Conservation (phyloP, 2,888 invertebrate genomes). For the Macrostomum cliftonense region DNA sequence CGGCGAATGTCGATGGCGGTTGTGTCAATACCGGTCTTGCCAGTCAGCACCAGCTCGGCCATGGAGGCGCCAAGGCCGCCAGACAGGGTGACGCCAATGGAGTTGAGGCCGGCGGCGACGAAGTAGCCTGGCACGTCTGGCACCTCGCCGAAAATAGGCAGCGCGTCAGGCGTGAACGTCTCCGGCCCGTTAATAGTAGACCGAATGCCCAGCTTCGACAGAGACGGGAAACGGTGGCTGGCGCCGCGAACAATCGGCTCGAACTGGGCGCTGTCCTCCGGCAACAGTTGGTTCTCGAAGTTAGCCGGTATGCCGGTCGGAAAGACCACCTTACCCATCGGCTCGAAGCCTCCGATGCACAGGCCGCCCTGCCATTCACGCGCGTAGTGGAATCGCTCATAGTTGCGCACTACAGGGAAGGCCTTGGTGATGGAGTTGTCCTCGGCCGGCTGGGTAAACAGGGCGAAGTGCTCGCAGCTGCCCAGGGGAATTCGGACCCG, state of each 20-base stretch:
- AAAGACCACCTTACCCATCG: slow-evolving; percentile 68
- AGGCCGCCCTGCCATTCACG: slow-evolving; percentile 57
- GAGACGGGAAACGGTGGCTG: slow-evolving; percentile 54
- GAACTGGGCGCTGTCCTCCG: slow-evolving; percentile 83
- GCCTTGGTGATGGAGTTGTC: slow-evolving; percentile 62
- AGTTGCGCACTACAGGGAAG: slow-evolving; percentile 45
- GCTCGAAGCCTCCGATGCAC: slow-evolving; percentile 74
- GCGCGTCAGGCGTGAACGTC: slow-evolving; percentile 86
- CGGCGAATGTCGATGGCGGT: slow-evolving; percentile 71
- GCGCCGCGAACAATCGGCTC: slow-evolving; percentile 40
- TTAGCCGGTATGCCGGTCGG: slow-evolving; percentile 48
- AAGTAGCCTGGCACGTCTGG: slow-evolving; percentile 75
- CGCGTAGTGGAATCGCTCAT: slow-evolving; percentile 48
- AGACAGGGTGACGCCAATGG: slow-evolving; percentile 78
- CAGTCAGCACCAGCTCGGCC: slow-evolving; percentile 65
- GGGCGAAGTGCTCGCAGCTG: slow-evolving; percentile 80
- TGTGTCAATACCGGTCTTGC: slow-evolving; percentile 60
- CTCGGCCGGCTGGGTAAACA: slow-evolving; percentile 63
- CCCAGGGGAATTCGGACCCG: slow-evolving; percentile 69
- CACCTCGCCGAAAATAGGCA: slow-evolving; percentile 79
- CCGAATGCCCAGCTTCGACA: slow-evolving; percentile 56
- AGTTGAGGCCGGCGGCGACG: slow-evolving; percentile 86
- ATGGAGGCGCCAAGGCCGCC: slow-evolving; percentile 81
- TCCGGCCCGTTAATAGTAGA: slow-evolving; percentile 71
- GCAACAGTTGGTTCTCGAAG: slow-evolving; percentile 39